These are phyloP conservation scores for Tenebrio molitor DNA, from an alignment of 1,140 invertebrate species.

Conservation along the genomic window DNA sequence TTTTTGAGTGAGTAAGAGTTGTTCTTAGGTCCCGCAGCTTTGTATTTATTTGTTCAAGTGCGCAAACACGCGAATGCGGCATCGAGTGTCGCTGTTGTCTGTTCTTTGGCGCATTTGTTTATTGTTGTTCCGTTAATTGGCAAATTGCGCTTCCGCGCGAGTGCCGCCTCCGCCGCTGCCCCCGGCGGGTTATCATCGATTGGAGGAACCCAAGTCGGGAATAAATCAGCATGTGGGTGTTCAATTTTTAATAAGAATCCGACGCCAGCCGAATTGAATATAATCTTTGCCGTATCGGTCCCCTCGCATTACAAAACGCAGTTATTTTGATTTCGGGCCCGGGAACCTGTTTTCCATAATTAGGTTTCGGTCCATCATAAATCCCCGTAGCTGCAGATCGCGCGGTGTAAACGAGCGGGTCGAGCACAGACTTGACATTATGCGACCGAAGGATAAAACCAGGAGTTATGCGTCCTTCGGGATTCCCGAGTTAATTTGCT, in stretches of 20 bases:
- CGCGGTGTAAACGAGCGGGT: slow-evolving; percentile 52
- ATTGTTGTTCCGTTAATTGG: no score
- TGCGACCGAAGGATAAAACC: slow-evolving; percentile 62
- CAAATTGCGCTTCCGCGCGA: no score
- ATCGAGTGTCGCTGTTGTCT: no score
- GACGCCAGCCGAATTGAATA: slow-evolving; percentile 16
- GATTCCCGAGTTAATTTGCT: slow-evolving; percentile 63
- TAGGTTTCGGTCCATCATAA: slow-evolving; percentile 43
- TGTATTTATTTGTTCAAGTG: no score
- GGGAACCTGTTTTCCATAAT: slow-evolving; percentile 38
- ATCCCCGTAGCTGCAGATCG: slow-evolving; percentile 46
- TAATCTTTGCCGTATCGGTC: slow-evolving; percentile 11
- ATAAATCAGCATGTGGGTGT: slow-evolving; percentile 33
- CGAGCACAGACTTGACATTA: slow-evolving; percentile 54
- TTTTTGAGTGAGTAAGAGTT: no score
- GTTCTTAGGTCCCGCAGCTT: no score
- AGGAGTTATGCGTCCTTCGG: slow-evolving; percentile 60
- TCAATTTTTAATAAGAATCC: slow-evolving; percentile 29
- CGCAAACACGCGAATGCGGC: no score
- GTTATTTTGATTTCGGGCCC: slow-evolving; percentile 20
- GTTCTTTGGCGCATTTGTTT: no score
- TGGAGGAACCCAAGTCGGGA: slow-evolving; percentile 12
- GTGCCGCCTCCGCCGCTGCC: neutral
- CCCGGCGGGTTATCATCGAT: slow-evolving; percentile 17
- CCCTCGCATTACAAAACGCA: slow-evolving; percentile 12